These are phyloP conservation scores for Eulemur macaco DNA, from an alignment of 2,113 vertebrate genomes.

Conservation along the genomic window DNA sequence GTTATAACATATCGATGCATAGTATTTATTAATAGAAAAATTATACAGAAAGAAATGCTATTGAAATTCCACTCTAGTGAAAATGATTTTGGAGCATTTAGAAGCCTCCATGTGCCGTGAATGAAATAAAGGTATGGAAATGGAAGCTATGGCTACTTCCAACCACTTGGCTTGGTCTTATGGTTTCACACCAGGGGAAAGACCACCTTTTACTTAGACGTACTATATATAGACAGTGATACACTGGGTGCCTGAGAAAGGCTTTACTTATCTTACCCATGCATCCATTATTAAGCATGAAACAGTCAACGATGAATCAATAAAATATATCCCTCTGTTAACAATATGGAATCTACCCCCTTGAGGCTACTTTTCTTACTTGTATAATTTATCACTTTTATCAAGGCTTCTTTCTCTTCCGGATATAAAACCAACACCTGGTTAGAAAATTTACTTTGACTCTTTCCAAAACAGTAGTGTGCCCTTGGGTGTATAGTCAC, in stretches of 20 bases:
- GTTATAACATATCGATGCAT: not conserved
- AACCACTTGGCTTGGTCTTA: not conserved
- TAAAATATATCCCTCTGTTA: slow-evolving; percentile 63
- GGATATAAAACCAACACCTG: slow-evolving; percentile 36
- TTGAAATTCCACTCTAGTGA: not conserved
- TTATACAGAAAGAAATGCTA: not conserved
- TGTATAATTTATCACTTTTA: slow-evolving; percentile 51
- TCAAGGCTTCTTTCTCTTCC: slow-evolving; percentile 2
- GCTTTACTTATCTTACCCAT: not conserved
- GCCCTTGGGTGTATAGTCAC: not conserved
- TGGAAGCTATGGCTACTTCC: not conserved
- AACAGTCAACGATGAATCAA: slow-evolving; percentile 50
- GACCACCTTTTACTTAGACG: not conserved
- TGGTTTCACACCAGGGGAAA: not conserved
- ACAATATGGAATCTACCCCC: not conserved
- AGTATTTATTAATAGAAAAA: slow-evolving; percentile 30
- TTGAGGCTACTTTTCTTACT: not conserved
- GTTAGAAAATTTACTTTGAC: slow-evolving; percentile 36
- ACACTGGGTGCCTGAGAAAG: not conserved
- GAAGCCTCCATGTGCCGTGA: not conserved
- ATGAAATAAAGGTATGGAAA: not conserved
- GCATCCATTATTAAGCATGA: slow-evolving; percentile 51
- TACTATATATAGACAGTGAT: not conserved
- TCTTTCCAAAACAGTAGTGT: slow-evolving; percentile 51
- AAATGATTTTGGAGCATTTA: not conserved